Percentiles rank a stretch among this genome's conserved stretches.
phyloP scores from a whole-genome alignment of 2,797 vertebrate genomes.

The Antrozous pallidus region DNA sequence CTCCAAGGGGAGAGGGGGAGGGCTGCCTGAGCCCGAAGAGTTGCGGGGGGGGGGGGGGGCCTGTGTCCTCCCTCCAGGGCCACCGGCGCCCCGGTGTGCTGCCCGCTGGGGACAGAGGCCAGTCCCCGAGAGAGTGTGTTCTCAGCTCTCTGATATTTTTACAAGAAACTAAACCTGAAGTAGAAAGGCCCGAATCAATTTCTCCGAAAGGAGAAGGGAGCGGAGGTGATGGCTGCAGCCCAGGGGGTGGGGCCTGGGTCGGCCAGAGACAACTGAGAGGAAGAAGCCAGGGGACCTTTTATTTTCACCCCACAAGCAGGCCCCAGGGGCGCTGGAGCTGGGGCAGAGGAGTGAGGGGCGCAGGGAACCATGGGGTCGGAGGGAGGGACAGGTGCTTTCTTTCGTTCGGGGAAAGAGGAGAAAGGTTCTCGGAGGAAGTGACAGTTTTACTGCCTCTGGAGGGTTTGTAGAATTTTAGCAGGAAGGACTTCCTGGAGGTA shows the following conservation, averaged over 20 bases:
- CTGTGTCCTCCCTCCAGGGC: not conserved
- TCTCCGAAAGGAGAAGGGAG: not conserved
- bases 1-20: not conserved
- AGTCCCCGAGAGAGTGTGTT: not conserved
- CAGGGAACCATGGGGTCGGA: not conserved
- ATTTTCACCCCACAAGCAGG: not conserved
- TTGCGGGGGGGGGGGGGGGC: not conserved
- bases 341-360: not conserved
- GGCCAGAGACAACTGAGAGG: not conserved
- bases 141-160: not conserved
- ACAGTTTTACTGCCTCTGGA: not conserved
- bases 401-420: not conserved
- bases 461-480: not conserved
- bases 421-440: not conserved
- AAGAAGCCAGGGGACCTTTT: rapidly evolving
- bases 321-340: rapidly evolving
- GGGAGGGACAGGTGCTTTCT: not conserved
- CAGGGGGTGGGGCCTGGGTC: not conserved
- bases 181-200: not conserved
- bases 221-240: not conserved
- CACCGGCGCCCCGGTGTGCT: not conserved
- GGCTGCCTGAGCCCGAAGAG: rapidly evolving
- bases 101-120: not conserved
- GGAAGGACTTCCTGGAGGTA: constrained; percentile 39
- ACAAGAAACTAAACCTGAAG: constrained; percentile 34